Conservation (phyloP, 2,113 vertebrate species). For the Lota lota region DNA sequence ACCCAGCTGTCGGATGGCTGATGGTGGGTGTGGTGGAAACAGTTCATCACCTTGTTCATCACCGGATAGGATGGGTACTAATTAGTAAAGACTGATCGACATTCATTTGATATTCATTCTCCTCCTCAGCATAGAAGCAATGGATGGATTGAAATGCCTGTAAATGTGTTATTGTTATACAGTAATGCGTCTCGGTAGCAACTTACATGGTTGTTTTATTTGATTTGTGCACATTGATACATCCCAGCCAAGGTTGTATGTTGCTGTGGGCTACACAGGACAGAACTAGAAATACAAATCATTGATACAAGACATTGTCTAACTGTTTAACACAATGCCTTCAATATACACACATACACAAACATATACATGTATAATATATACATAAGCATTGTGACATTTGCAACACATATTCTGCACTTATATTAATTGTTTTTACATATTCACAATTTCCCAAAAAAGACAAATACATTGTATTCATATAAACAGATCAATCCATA, state of each 20-base stretch:
- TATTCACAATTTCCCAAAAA: constrained; percentile 39
- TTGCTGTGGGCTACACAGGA: background rate
- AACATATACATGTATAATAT: constrained; percentile 12
- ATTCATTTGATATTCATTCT: too few species aligned
- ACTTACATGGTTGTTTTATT: background rate
- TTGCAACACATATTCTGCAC: constrained; percentile 16
- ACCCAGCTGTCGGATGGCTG: too few species aligned
- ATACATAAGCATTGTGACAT: constrained; percentile 24
- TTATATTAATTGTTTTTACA: background rate
- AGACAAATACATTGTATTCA: constrained; percentile 61
- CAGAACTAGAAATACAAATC: constrained; percentile 9
- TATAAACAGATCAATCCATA: constrained; percentile 36
- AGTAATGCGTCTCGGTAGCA: too few species aligned
- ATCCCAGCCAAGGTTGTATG: background rate
- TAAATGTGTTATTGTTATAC: too few species aligned
- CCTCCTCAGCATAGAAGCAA: too few species aligned
- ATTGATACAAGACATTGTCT: background rate
- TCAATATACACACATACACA: constrained; percentile 3
- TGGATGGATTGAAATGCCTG: too few species aligned
- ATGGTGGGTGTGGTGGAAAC: too few species aligned
- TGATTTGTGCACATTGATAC: constrained; percentile 28
- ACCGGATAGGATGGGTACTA: too few species aligned
- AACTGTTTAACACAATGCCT: background rate
- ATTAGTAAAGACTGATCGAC: too few species aligned
- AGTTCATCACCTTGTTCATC: too few species aligned